A percentile compares a stretch with the other conserved stretches of the same genome.
These are phyloP conservation scores for Girardinichthys multiradiatus DNA, from an alignment of 2,113 vertebrate genomes.

Conservation along the genomic window DNA sequence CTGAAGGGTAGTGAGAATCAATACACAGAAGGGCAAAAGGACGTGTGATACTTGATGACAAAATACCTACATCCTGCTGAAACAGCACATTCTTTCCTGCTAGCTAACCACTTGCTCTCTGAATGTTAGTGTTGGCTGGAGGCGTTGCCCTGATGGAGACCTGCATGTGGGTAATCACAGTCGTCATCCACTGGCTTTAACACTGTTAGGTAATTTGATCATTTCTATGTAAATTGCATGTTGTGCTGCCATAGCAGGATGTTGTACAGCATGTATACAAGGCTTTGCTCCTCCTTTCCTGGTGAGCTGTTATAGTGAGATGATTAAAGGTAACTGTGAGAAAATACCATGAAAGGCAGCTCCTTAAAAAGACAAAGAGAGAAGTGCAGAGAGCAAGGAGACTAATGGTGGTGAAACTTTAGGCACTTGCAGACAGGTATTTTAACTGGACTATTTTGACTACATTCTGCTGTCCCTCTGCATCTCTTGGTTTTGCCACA, in stretches of 20 bases:
- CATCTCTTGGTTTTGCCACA: background rate
- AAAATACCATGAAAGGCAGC: conserved; percentile 59
- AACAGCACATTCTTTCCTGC: conserved; percentile 64
- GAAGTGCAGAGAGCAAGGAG: conserved; percentile 22
- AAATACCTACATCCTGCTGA: conserved; percentile 72
- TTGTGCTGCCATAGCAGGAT: conserved; percentile 48
- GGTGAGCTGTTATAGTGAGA: conserved; percentile 38
- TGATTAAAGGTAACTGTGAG: conserved; percentile 59
- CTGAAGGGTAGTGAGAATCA: conserved; percentile 58
- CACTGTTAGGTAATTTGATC: conserved; percentile 66
- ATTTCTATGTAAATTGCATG: conserved; percentile 80
- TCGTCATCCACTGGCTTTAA: conserved; percentile 49
- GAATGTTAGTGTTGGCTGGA: conserved; percentile 60
- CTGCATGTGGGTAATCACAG: conserved; percentile 28
- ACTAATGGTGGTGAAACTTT: conserved; percentile 32
- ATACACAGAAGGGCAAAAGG: conserved; percentile 69
- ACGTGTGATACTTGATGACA: conserved; percentile 67
- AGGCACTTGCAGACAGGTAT: background rate
- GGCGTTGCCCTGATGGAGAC: conserved; percentile 34
- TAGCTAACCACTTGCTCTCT: conserved; percentile 59
- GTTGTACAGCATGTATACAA: conserved; percentile 49
- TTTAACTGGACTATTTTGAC: background rate
- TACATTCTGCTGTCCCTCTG: background rate
- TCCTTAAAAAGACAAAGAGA: conserved; percentile 40
- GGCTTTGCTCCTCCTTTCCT: conserved; percentile 47